Evolutionary conservation across 2,797 vertebrate species (phyloP).

Genomic region (Lemur catta): DNA sequence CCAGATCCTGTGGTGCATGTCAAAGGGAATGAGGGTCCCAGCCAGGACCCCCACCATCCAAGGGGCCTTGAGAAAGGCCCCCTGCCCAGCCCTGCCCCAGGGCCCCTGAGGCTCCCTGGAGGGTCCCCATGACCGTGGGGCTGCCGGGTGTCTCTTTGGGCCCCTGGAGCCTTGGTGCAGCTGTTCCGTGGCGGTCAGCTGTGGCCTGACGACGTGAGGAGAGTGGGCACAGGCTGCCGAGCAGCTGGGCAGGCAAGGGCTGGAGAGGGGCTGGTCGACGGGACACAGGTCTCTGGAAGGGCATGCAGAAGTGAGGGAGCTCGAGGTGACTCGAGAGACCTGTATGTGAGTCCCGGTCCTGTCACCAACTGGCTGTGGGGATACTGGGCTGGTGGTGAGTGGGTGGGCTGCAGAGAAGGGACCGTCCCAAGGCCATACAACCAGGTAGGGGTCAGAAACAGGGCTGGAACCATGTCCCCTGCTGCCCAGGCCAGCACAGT

Average conservation of each 20-base stretch:
- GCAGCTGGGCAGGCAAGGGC: slow-evolving; percentile 22
- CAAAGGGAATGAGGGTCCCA: not conserved
- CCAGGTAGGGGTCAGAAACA: not conserved
- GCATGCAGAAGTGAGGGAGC: not conserved
- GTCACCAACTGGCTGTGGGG: not conserved
- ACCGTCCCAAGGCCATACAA: not conserved
- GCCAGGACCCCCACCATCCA: not conserved
- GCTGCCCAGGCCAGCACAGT: not conserved
- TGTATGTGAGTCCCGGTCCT: not conserved
- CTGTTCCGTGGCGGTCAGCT: slow-evolving; percentile 24
- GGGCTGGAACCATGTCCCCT: not conserved
- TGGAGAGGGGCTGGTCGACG: not conserved
- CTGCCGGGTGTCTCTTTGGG: not conserved
- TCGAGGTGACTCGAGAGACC: not conserved
- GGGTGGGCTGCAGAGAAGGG: not conserved
- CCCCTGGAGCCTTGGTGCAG: not conserved
- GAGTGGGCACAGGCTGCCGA: not conserved
- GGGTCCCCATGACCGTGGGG: not conserved
- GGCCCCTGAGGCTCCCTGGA: not conserved
- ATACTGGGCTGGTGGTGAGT: not conserved
- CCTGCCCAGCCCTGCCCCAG: not conserved
- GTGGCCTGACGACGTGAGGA: not conserved
- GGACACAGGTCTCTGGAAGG: not conserved
- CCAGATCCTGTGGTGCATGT: not conserved
- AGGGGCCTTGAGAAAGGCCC: not conserved